phyloP scores from a whole-genome alignment of 2,888 invertebrate species.

The Rotaria sp. region DNA sequence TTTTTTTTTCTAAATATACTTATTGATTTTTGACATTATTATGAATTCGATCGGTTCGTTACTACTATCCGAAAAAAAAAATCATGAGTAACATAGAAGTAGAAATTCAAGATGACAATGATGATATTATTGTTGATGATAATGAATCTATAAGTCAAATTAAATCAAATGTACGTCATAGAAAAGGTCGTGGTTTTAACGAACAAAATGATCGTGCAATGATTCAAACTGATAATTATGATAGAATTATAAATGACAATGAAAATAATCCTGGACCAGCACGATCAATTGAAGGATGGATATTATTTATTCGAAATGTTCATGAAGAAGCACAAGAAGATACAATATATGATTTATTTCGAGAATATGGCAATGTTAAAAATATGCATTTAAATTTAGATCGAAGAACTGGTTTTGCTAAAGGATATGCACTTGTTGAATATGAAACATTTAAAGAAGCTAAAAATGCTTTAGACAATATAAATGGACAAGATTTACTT shows the following conservation, averaged over 20 bases:
- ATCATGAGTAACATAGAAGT: not conserved
- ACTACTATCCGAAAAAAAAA: not conserved
- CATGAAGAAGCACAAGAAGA: constrained; percentile 99
- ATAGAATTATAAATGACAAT: not conserved
- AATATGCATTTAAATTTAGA: constrained; percentile 95
- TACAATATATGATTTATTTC: constrained; percentile 91
- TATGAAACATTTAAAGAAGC: constrained; percentile 96
- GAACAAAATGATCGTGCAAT: not conserved
- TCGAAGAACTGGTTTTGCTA: constrained; percentile 88
- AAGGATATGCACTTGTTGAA: constrained; percentile 96
- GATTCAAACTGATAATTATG: constrained; percentile 18
- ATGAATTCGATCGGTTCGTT: no score
- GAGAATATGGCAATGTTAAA: constrained; percentile 92
- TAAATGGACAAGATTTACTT: constrained; percentile 81
- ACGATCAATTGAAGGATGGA: constrained; percentile 90
- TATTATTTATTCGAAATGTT: constrained; percentile 91
- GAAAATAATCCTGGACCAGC: constrained; percentile 30
- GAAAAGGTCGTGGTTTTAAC: constrained; percentile 36
- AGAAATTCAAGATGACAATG: not conserved
- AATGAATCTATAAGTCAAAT: constrained; percentile 24
- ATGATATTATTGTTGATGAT: not conserved
- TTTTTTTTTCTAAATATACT: no score
- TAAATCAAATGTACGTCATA: constrained; percentile 31
- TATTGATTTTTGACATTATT: no score
- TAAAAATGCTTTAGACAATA: constrained; percentile 77